These are phyloP conservation scores for Aphaenogaster floridana DNA, from an alignment of 1,140 invertebrate species.

Conservation along the genomic window DNA sequence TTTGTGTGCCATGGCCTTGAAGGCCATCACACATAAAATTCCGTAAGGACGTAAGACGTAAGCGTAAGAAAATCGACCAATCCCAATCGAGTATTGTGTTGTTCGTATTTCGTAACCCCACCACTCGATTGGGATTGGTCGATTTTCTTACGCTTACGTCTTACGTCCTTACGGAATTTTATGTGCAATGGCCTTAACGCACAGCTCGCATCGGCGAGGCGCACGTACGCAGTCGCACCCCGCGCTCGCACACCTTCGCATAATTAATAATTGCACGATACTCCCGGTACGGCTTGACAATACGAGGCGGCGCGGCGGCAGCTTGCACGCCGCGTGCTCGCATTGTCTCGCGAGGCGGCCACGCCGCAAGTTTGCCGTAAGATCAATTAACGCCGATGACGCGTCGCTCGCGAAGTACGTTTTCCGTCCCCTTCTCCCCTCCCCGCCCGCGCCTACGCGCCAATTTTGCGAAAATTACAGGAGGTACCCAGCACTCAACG, in stretches of 20 bases:
- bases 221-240: not conserved
- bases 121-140: too few species aligned
- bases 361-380: not conserved
- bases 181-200: not conserved
- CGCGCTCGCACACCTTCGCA: not conserved
- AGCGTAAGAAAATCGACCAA: too few species aligned
- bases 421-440: not conserved
- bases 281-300: not conserved
- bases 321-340: not conserved
- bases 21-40: too few species aligned
- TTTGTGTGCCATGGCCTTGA: too few species aligned
- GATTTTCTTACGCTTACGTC: too few species aligned
- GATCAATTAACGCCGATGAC: conserved; percentile 28
- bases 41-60: too few species aligned
- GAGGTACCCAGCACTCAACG: not conserved
- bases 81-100: too few species aligned
- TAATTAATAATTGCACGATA: conserved; percentile 11
- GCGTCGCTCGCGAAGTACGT: not conserved
- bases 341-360: conserved; percentile 1
- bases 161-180: too few species aligned
- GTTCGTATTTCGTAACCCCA: too few species aligned
- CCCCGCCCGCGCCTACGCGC: not conserved
- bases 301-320: not conserved
- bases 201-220: not conserved
- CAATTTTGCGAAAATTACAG: conserved; percentile 35